phyloP scores from a whole-genome alignment of 2,113 vertebrate species.

The Neotoma lepida region DNA sequence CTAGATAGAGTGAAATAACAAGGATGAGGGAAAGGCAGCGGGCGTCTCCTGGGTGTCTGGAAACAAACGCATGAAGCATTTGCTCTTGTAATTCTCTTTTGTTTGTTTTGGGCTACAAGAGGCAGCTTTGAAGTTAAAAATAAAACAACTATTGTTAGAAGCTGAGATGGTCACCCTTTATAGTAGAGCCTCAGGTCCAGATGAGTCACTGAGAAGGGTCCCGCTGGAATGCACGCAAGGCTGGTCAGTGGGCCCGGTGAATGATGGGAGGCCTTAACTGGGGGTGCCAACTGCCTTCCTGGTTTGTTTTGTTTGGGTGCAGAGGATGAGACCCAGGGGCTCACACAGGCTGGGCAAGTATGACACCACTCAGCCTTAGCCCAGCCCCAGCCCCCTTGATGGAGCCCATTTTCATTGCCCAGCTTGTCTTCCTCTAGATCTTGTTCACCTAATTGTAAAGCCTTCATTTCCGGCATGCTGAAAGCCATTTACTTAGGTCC shows the following conservation, averaged over 20 bases:
- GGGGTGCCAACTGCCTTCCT: background rate
- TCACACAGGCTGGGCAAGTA: background rate
- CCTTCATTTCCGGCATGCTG: accelerated
- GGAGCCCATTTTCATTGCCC: background rate
- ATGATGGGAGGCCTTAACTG: background rate
- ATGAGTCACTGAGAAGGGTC: background rate
- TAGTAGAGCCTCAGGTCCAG: background rate
- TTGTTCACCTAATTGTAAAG: background rate
- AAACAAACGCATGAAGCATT: background rate
- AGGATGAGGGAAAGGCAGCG: background rate
- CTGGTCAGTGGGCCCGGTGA: background rate
- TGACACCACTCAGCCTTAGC: background rate
- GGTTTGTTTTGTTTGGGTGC: background rate
- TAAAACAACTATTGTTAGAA: conserved; percentile 19
- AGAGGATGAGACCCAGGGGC: background rate
- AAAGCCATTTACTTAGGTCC: background rate
- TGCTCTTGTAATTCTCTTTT: conserved; percentile 47
- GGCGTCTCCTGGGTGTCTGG: background rate
- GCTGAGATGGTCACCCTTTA: conserved; percentile 24
- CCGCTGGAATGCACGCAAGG: background rate
- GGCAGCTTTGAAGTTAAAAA: conserved; percentile 54
- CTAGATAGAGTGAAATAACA: conserved; percentile 32
- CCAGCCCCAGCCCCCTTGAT: background rate
- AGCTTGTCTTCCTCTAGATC: background rate
- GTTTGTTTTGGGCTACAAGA: conserved; percentile 53